A percentile compares a stretch with the other conserved stretches of the same genome.
These are phyloP conservation scores for Polypterus senegalus DNA, from an alignment of 2,113 vertebrate species.

Conservation along the genomic window DNA sequence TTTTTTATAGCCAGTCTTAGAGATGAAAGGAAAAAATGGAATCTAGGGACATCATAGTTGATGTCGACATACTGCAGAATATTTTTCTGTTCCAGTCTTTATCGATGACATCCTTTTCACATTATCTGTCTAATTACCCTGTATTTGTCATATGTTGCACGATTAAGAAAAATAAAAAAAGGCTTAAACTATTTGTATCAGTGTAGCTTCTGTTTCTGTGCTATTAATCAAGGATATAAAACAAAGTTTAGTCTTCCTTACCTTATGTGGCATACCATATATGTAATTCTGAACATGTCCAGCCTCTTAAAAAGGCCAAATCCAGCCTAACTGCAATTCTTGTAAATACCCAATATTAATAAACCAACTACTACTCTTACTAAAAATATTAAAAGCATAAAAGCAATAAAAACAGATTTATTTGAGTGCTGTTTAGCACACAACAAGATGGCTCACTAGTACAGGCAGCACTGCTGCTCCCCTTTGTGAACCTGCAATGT, in stretches of 20 bases:
- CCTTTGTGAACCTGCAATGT: too few relatives aligned
- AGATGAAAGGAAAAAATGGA: constrained; percentile 55
- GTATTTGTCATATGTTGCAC: constrained; percentile 36
- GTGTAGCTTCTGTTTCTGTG: not conserved
- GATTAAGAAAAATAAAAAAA: constrained; percentile 23
- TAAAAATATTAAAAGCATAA: too few relatives aligned
- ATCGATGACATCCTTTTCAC: constrained; percentile 41
- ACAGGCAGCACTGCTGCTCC: too few relatives aligned
- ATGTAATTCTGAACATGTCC: too few relatives aligned
- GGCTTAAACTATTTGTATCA: constrained; percentile 5
- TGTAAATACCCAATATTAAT: too few relatives aligned
- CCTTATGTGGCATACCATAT: too few relatives aligned
- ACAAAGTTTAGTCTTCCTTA: not conserved
- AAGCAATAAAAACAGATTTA: too few relatives aligned
- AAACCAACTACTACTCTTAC: too few relatives aligned
- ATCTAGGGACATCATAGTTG: constrained; percentile 45
- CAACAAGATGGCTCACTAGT: too few relatives aligned
- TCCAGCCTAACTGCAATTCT: too few relatives aligned
- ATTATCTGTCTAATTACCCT: constrained; percentile 50
- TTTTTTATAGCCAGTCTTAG: constrained; percentile 56
- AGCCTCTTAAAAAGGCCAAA: too few relatives aligned
- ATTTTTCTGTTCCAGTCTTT: constrained; percentile 54
- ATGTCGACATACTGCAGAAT: constrained; percentile 50
- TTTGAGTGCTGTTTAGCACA: too few relatives aligned
- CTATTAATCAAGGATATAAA: not conserved